Conservation (phyloP, 2,113 vertebrate genomes). For the Procapra przewalskii region DNA sequence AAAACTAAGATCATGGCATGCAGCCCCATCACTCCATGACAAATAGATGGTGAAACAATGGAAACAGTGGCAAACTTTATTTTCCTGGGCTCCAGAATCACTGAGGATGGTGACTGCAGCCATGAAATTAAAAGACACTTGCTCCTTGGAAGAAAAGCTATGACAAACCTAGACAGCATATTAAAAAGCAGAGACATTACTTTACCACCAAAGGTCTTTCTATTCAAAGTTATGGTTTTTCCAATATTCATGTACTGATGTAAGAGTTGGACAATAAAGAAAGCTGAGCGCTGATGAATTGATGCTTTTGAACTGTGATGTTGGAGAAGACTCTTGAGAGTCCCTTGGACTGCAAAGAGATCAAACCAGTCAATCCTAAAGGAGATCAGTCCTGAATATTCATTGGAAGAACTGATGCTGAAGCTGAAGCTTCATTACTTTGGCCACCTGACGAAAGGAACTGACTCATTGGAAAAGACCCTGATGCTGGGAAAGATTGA, state of each 20-base stretch:
- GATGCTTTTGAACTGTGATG: background rate
- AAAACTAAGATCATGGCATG: background rate
- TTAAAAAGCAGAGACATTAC: background rate
- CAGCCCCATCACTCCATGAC: background rate
- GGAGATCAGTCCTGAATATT: background rate
- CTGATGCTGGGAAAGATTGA: background rate
- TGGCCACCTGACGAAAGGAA: background rate
- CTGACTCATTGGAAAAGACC: background rate
- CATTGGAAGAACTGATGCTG: background rate
- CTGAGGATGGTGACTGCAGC: background rate
- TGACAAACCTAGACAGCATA: background rate
- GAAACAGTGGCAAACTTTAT: background rate
- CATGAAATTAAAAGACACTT: background rate
- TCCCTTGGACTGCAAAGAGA: background rate
- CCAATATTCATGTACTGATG: background rate
- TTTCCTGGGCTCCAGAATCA: background rate
- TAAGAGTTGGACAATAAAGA: background rate
- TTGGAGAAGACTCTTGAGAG: background rate
- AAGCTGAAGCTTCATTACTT: background rate
- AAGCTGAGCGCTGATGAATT: rapidly evolving
- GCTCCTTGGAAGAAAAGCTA: background rate
- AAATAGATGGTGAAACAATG: background rate
- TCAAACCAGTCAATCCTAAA: background rate
- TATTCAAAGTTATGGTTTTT: background rate
- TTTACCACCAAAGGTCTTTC: background rate